Evolutionary conservation across 2,888 invertebrate genomes (phyloP).

Genomic region (Linyphia triangularis): DNA sequence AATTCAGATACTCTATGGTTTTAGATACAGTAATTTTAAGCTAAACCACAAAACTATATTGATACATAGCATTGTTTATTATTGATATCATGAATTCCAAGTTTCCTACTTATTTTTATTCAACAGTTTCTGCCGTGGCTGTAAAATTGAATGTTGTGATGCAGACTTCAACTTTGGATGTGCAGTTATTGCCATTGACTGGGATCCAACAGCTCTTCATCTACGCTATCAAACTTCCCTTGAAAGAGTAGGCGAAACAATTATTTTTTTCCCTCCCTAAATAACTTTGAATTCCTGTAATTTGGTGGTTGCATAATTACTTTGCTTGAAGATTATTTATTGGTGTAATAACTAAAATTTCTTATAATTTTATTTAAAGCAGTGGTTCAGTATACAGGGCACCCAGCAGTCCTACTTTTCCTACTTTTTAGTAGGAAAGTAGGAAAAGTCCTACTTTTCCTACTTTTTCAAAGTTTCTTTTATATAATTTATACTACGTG

Average conservation of each 20-base stretch:
- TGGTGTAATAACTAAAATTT: no score
- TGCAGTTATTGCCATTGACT: slow-evolving; percentile 90
- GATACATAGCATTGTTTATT: not conserved
- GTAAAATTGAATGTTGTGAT: slow-evolving; percentile 86
- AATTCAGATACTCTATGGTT: no score
- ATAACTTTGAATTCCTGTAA: not conserved
- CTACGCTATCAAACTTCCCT: slow-evolving; percentile 90
- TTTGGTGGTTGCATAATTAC: not conserved
- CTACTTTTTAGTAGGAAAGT: no score
- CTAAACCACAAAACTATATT: no score
- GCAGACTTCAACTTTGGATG: slow-evolving; percentile 79
- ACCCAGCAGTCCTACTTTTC: no score
- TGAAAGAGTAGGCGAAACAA: slow-evolving; percentile 85
- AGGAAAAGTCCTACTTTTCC: no score
- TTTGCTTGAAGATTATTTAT: no score
- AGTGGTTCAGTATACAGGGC: no score
- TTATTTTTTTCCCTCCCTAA: not conserved
- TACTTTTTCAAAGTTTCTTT: no score
- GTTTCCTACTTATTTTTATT: not conserved
- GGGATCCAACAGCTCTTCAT: slow-evolving; percentile 96
- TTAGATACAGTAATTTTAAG: no score
- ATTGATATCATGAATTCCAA: not conserved
- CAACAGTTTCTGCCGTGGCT: slow-evolving; percentile 89
- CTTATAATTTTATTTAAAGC: no score
- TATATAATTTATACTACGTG: no score